Percentiles rank a stretch among this genome's conserved stretches.
These are phyloP conservation scores for Dendrocincla tyrannina DNA, from an alignment of 2,797 vertebrate species.

Conservation along the genomic window DNA sequence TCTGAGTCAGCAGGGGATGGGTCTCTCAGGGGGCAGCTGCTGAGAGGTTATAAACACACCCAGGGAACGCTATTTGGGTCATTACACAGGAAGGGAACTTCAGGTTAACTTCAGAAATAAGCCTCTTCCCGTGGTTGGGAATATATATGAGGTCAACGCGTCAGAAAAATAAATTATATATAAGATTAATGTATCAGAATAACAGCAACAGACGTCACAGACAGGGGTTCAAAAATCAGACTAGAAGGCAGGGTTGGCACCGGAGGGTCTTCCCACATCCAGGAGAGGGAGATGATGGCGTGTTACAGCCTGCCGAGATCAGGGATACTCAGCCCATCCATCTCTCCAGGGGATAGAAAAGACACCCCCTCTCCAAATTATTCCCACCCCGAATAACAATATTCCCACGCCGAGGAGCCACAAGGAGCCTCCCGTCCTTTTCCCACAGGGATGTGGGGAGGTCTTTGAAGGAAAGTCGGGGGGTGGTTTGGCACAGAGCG, in stretches of 20 bases:
- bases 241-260: not conserved
- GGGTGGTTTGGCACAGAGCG: not conserved
- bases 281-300: rapidly evolving
- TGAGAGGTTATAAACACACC: not conserved
- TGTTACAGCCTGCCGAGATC: rapidly evolving
- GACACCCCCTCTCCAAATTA: not conserved
- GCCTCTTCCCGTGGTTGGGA: not conserved
- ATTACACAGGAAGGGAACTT: not conserved
- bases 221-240: not conserved
- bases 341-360: not conserved
- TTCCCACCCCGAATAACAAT: not conserved
- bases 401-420: not conserved
- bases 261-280: rapidly evolving
- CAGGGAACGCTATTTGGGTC: not conserved
- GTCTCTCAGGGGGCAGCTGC: not conserved
- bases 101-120: no score
- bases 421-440: not conserved
- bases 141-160: not conserved
- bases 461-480: not conserved
- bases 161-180: not conserved
- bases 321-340: not conserved
- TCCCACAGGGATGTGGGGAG: not conserved
- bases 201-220: rapidly evolving
- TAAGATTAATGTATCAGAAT: not conserved
- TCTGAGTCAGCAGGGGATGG: not conserved